A percentile compares a stretch with the other conserved stretches of the same genome.
phyloP scores from a whole-genome alignment of 2,797 vertebrate species.

The Enteromius fasciolatus region DNA sequence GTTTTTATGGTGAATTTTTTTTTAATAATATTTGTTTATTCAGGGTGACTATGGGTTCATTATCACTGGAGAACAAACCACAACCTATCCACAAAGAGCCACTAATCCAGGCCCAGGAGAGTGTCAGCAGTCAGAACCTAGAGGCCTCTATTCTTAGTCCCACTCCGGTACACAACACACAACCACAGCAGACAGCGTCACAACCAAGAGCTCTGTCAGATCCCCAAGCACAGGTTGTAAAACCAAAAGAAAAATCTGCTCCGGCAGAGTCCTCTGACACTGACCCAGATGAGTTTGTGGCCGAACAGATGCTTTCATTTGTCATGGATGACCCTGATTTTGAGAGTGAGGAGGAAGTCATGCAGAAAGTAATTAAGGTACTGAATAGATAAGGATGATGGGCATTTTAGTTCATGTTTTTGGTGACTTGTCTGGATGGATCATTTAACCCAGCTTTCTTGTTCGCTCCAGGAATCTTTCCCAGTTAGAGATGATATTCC shows the following conservation, averaged over 20 bases:
- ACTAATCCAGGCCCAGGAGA: constrained; percentile 51
- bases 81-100: constrained; percentile 64
- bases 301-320: constrained; percentile 94
- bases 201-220: constrained; percentile 54
- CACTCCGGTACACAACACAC: constrained; percentile 45
- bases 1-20: neutral
- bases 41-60: constrained; percentile 76
- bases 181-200: neutral
- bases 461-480: constrained; percentile 78
- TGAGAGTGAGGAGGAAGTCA: constrained; percentile 88
- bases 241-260: constrained; percentile 65
- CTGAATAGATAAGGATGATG: constrained; percentile 39
- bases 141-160: constrained; percentile 67
- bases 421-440: neutral
- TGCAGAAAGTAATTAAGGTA: constrained; percentile 76
- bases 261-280: constrained; percentile 83
- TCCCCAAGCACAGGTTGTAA: constrained; percentile 57
- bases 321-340: constrained; percentile 98
- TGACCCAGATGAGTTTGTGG: constrained; percentile 86
- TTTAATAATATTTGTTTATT: constrained; percentile 8
- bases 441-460: neutral
- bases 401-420: neutral
- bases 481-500: constrained; percentile 87
- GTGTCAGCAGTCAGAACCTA: constrained; percentile 53
- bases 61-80: constrained; percentile 66